Base-by-base conservation (phyloP, 2,113 vertebrate species). In the Nesogale talazaci region DNA sequence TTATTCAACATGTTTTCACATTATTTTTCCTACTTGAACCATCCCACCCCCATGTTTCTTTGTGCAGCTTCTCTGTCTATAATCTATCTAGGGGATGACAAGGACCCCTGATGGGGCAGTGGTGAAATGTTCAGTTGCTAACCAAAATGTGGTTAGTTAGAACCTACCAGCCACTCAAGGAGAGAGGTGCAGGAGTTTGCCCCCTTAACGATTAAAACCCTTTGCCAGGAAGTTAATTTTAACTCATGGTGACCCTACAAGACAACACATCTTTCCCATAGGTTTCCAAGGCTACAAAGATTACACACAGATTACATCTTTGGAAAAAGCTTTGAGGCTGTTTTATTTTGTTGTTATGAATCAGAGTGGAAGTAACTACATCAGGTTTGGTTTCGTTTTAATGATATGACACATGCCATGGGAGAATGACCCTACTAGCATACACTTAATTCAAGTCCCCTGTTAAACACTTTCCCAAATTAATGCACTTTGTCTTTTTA, bases 1-100 rank as follows among this genome's bases (percentile, higher is more conserved):
- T 89, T 95, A 86, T 95, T 92, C 88, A 94, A 83, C 74, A 65
- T 69, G 23, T 94, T 97, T 94, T 95, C 89, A 78, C 84, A 92
- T 76, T 83, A 29, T 27, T 25, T 36, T 20, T 46, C 40, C 61
- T 79, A 6, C 31, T 88, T 29, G 65, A 70, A 79, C 34, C 40
- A 91, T 56, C 59, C 15, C 2, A 23, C 31, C 77, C 52, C 52
- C 59, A 34, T 52, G 70, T 70, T 78, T 38, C 57, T 76, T 40
- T 27, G 22, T 80, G 34, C 38, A 19, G 8, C 20, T 70, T 17
- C 80, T 83, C 23, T 86, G 59, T 34, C 83, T 81, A 56, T 74
- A 65, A 38, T 34, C 23, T 86, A 23, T 65, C 4, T 72, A 74
- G 31, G 15, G 2, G 17, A 70, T 34, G 31, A 34, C 69, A 70